Evolutionary conservation across 2,888 invertebrate genomes (phyloP).

Genomic region (Neoscelio sp.): DNA sequence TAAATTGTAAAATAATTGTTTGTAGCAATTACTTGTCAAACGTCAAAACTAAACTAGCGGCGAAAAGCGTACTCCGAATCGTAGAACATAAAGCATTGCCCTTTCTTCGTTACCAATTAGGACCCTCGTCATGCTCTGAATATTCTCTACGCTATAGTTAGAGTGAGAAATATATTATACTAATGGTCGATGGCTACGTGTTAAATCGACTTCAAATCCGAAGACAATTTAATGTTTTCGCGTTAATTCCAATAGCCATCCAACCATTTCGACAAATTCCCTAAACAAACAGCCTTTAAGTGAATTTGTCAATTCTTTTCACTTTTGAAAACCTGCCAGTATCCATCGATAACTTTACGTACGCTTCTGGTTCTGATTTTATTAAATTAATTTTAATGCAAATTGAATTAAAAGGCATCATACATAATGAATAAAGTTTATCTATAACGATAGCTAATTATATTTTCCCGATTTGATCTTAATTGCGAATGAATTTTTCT

Average conservation of each 20-base stretch:
- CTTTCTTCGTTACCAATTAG: constrained; percentile 59
- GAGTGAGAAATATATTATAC: constrained; percentile 54
- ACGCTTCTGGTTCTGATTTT: constrained; percentile 26
- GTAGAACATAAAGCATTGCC: constrained; percentile 48
- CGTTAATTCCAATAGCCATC: background rate
- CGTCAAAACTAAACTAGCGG: constrained; percentile 23
- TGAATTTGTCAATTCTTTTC: too few relatives aligned
- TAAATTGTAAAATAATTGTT: too few relatives aligned
- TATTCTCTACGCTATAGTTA: constrained; percentile 49
- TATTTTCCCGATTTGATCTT: constrained; percentile 58
- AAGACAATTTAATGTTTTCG: constrained; percentile 14
- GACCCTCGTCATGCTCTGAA: constrained; percentile 56
- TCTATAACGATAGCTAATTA: constrained; percentile 54
- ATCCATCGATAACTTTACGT: constrained; percentile 3
- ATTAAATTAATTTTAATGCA: constrained; percentile 36
- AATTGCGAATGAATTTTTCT: constrained; percentile 58
- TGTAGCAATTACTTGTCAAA: too few relatives aligned
- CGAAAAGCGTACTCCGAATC: constrained; percentile 50
- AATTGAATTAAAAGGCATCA: constrained; percentile 45
- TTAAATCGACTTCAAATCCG: constrained; percentile 33
- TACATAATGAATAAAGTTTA: constrained; percentile 54
- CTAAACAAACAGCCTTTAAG: too few relatives aligned
- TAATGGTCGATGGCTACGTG: constrained; percentile 37
- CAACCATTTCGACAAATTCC: too few relatives aligned
- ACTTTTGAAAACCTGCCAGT: too few relatives aligned